Evolutionary conservation across 2,888 invertebrate species (phyloP).

Genomic region (Seira sanloemensis): DNA sequence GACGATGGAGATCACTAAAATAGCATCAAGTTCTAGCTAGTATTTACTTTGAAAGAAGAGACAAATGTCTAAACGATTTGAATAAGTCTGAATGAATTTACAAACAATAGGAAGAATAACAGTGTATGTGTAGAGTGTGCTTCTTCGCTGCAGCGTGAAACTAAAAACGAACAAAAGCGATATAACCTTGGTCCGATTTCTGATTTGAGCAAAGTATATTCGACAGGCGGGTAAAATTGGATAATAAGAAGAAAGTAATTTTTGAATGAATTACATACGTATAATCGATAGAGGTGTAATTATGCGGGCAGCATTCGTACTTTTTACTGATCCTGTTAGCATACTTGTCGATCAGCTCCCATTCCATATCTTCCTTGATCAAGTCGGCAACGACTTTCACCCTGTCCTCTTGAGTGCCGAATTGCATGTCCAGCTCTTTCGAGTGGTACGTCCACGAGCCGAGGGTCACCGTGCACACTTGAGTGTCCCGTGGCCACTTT

Average conservation of each 20-base stretch:
- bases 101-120: constrained; percentile 80
- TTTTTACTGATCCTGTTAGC: constrained; percentile 69
- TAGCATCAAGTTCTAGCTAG: constrained; percentile 1
- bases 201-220: too few relatives aligned
- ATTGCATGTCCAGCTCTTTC: constrained; percentile 67
- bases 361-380: constrained; percentile 76
- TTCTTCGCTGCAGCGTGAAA: constrained; percentile 78
- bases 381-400: constrained; percentile 62
- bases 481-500: constrained; percentile 86
- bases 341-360: constrained; percentile 77
- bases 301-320: constrained; percentile 78
- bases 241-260: too few relatives aligned
- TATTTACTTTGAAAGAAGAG: constrained; percentile 25
- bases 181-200: too few relatives aligned
- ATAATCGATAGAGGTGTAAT: constrained; percentile 79
- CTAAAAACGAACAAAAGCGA: too few relatives aligned
- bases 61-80: not conserved
- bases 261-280: too few relatives aligned
- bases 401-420: constrained; percentile 45
- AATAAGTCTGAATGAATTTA: constrained; percentile 32
- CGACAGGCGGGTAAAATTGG: too few relatives aligned
- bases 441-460: constrained; percentile 84
- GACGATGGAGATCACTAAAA: constrained; percentile 80
- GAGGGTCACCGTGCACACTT: constrained; percentile 79
- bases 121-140: constrained; percentile 80